Conservation (phyloP, 2,888 invertebrate species). For the Gibbula magus region DNA sequence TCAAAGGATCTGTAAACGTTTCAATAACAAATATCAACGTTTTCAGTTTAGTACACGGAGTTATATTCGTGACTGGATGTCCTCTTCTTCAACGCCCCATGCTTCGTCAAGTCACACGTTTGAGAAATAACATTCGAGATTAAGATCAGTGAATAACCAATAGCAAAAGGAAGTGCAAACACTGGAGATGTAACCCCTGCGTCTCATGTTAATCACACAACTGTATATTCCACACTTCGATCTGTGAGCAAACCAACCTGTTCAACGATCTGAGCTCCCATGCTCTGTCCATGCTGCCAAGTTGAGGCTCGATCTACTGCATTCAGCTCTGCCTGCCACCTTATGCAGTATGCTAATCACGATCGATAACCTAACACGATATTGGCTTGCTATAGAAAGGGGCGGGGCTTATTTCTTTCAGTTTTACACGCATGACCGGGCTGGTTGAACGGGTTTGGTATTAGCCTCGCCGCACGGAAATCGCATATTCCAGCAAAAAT, state of each 20-base stretch:
- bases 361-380: neutral
- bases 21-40: no score
- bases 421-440: neutral
- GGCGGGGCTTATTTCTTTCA: conserved; percentile 4
- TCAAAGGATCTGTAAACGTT: no score
- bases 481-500: neutral
- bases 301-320: neutral
- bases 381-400: conserved; percentile 5
- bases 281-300: neutral
- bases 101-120: no score
- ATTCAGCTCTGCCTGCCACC: neutral
- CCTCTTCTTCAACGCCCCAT: no score
- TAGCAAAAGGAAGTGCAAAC: no score
- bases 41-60: no score
- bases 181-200: no score
- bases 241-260: neutral
- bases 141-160: no score
- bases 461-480: neutral
- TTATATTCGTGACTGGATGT: no score
- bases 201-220: no score
- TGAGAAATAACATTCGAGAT: no score
- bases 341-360: neutral
- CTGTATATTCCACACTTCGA: no score
- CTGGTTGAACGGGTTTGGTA: neutral
- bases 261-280: neutral